Conservation (phyloP, 2,113 vertebrate species). For the Brevimyrus niger region DNA sequence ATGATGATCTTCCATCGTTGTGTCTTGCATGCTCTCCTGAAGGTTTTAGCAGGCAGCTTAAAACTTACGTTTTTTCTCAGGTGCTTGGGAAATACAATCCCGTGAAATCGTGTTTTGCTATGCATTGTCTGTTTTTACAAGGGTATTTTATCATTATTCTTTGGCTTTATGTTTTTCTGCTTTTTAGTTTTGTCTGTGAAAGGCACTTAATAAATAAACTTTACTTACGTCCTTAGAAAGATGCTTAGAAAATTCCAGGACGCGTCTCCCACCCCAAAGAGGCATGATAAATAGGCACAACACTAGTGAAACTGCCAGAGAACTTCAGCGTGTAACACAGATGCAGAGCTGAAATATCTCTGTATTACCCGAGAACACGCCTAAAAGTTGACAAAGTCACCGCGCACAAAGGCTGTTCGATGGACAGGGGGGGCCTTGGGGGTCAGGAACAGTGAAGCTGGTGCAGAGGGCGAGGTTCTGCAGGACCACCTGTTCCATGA, state of each 20-base stretch:
- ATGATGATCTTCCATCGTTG: too few species aligned
- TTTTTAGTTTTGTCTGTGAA: too few species aligned
- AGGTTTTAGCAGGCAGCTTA: too few species aligned
- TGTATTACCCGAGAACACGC: not conserved
- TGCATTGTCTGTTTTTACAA: too few species aligned
- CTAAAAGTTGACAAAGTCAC: not conserved
- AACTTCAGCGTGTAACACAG: not conserved
- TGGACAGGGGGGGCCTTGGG: not conserved
- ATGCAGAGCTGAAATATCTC: not conserved
- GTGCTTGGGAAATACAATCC: too few species aligned
- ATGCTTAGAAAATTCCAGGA: not conserved
- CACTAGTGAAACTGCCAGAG: not conserved
- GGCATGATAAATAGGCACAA: not conserved
- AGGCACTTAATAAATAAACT: too few species aligned
- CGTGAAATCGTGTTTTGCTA: too few species aligned
- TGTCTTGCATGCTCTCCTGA: too few species aligned
- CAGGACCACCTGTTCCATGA: not conserved
- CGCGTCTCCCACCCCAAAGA: not conserved
- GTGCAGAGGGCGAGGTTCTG: not conserved
- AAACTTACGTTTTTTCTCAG: too few species aligned
- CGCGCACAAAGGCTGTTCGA: too few species aligned
- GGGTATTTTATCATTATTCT: too few species aligned
- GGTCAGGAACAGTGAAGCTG: not conserved
- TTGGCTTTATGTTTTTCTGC: too few species aligned
- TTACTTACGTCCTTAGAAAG: not conserved